Evolutionary conservation across 2,113 vertebrate genomes (phyloP).

Genomic region (Larimichthys polyactis): DNA sequence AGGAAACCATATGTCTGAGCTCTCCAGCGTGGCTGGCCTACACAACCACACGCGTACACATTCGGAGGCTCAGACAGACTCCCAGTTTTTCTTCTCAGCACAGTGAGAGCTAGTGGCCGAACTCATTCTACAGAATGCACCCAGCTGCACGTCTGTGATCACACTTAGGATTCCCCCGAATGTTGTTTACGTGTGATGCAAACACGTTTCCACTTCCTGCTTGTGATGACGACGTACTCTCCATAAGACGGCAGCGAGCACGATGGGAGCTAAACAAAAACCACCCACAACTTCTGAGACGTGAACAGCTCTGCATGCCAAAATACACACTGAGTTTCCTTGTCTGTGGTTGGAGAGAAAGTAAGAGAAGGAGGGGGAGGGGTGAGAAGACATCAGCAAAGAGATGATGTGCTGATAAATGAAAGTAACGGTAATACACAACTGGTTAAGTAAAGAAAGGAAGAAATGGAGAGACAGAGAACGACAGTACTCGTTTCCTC

Average conservation of each 20-base stretch:
- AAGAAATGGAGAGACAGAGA: background rate
- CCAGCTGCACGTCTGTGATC: slow-evolving; percentile 23
- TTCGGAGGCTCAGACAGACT: background rate
- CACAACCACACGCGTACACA: slow-evolving; percentile 2
- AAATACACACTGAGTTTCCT: slow-evolving; percentile 25
- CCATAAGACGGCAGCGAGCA: background rate
- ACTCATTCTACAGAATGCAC: background rate
- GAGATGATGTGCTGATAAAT: background rate
- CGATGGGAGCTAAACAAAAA: slow-evolving; percentile 14
- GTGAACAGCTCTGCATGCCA: background rate
- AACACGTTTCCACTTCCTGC: slow-evolving; percentile 61
- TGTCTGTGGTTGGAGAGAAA: slow-evolving; percentile 29
- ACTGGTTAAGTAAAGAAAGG: background rate
- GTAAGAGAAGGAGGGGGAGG: background rate
- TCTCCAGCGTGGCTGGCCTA: slow-evolving; percentile 67
- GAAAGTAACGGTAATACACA: background rate
- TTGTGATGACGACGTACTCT: slow-evolving; percentile 34
- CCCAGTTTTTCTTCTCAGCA: slow-evolving; percentile 4
- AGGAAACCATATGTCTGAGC: slow-evolving; percentile 97
- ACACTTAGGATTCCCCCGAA: slow-evolving; percentile 45
- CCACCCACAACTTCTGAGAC: slow-evolving; percentile 17
- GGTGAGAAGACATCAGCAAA: background rate
- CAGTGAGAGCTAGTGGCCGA: background rate
- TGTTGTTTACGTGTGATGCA: slow-evolving; percentile 30
- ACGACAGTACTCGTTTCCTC: background rate